Conservation (phyloP, 2,797 vertebrate species). For the Bufotes viridis region DNA sequence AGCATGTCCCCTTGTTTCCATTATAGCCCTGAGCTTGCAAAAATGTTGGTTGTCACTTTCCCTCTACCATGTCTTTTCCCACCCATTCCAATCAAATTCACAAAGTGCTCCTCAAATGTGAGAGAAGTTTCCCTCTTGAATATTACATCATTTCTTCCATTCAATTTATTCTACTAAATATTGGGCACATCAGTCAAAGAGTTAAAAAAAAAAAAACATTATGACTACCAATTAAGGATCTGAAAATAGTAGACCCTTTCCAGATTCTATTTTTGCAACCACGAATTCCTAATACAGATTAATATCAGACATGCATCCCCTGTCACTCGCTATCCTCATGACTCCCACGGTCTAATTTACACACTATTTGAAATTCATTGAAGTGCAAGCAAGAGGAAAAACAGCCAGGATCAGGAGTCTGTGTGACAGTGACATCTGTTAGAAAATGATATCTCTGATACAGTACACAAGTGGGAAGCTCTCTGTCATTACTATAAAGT, state of each 20-base stretch:
- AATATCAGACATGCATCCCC: constrained; percentile 21
- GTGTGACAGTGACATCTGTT: constrained; percentile 21
- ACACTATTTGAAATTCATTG: constrained; percentile 54
- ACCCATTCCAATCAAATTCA: neutral
- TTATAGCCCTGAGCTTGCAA: no score
- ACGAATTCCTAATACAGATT: constrained; percentile 36
- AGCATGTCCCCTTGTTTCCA: no score
- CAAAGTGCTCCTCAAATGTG: neutral
- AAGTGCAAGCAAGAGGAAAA: constrained; percentile 42
- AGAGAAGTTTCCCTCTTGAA: neutral
- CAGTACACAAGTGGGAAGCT: neutral
- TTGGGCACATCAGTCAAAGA: neutral
- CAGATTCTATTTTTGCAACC: constrained; percentile 12
- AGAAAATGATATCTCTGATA: neutral
- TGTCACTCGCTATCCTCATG: constrained; percentile 10
- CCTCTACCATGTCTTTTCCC: neutral
- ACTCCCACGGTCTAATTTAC: constrained; percentile 21
- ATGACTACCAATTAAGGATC: neutral
- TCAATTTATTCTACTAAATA: neutral
- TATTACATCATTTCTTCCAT: neutral
- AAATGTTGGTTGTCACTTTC: neutral
- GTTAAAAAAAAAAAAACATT: neutral
- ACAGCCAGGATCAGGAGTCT: neutral
- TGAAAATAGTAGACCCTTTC: neutral
- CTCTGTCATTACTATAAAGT: neutral